These are phyloP conservation scores for Pterobdella sp. DNA, from an alignment of 2,888 invertebrate species.

Conservation along the genomic window DNA sequence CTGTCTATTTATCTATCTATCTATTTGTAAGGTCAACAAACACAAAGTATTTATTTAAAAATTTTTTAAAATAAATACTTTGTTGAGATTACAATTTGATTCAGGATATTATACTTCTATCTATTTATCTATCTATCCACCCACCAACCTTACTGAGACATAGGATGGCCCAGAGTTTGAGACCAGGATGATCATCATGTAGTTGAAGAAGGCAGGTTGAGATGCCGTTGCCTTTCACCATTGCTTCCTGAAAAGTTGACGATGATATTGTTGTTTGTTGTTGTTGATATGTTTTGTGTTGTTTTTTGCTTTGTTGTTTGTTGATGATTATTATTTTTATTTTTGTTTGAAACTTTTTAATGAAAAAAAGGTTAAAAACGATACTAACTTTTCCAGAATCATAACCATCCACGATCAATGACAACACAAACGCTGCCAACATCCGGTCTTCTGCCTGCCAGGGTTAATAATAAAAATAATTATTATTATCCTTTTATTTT, in stretches of 20 bases:
- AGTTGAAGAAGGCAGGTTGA: conserved; percentile 86
- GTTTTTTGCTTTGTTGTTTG: background rate
- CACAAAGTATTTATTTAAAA: background rate
- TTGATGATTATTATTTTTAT: too few species aligned
- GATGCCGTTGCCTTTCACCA: conserved; percentile 78
- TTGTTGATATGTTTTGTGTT: background rate
- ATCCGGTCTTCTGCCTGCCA: conserved; percentile 68
- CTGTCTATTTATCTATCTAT: background rate
- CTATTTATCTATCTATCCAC: too few species aligned
- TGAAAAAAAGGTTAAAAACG: too few species aligned
- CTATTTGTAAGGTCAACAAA: background rate
- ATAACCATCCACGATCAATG: conserved; percentile 83
- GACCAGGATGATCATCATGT: conserved; percentile 55
- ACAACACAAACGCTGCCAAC: conserved; percentile 85
- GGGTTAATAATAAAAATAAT: conserved; percentile 2
- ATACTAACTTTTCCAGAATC: conserved; percentile 40
- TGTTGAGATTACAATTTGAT: background rate
- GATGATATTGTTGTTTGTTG: background rate
- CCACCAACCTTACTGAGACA: conserved; percentile 64
- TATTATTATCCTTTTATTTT: too few species aligned
- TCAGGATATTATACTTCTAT: too few species aligned
- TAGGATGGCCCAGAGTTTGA: conserved; percentile 71
- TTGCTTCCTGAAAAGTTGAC: conserved; percentile 60
- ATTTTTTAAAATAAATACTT: background rate
- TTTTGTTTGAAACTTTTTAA: too few species aligned